Evolutionary conservation across 2,113 vertebrate genomes (phyloP).

Genomic region (Salvator merianae): DNA sequence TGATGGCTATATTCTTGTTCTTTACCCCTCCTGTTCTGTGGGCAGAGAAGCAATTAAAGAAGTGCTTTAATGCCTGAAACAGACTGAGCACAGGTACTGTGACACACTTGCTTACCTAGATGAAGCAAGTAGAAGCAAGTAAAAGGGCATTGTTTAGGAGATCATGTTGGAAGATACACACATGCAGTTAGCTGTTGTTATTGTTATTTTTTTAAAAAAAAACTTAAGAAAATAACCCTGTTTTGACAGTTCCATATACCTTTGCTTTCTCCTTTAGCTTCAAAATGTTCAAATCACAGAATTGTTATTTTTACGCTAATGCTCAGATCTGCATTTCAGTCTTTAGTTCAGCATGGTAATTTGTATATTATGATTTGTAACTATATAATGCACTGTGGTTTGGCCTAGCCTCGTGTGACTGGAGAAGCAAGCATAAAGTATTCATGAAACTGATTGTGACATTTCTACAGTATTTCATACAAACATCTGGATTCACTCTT

Average conservation of each 20-base stretch:
- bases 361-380: slow-evolving; percentile 6
- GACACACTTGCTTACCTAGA: no score
- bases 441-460: slow-evolving; percentile 1
- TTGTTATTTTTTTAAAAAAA: no score
- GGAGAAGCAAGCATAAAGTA: neutral
- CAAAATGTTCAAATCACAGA: neutral
- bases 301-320: neutral
- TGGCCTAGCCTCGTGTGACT: neutral
- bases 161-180: no score
- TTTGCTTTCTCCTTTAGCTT: neutral
- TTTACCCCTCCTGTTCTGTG: no score
- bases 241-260: neutral
- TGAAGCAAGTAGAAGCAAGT: no score
- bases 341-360: neutral
- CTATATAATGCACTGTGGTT: neutral
- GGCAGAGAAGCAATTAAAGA: no score
- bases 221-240: no score
- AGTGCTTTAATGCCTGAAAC: no score
- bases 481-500: slow-evolving; percentile 44
- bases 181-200: neutral
- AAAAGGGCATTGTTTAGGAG: no score
- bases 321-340: neutral
- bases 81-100: no score
- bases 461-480: slow-evolving; percentile 26
- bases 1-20: no score